Percentiles rank a stretch among this genome's conserved stretches.
phyloP scores from a whole-genome alignment of 1,140 invertebrate species.

The Ceratosolen solmsi region DNA sequence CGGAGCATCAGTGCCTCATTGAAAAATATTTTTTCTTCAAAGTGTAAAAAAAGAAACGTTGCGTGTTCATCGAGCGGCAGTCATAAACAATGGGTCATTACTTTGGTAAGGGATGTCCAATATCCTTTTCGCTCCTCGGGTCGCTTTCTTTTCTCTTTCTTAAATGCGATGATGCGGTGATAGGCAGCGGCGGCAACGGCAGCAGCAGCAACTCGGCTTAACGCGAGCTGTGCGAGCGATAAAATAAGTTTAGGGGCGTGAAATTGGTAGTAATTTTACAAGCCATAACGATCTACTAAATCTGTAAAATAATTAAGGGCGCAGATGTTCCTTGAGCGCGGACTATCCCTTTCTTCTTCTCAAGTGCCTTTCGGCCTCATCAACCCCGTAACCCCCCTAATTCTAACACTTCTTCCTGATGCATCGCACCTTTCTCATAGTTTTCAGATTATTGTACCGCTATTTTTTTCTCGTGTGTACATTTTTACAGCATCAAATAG shows the following conservation, averaged over 20 bases:
- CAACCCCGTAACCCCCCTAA: background rate
- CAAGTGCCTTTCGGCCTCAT: conserved; percentile 28
- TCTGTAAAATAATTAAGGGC: conserved; percentile 75
- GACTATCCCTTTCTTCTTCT: conserved; percentile 25
- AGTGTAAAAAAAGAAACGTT: conserved; percentile 26
- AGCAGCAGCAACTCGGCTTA: conserved; percentile 51
- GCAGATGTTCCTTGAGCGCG: conserved; percentile 67
- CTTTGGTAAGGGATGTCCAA: conserved; percentile 67
- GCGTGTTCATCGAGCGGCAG: conserved; percentile 65
- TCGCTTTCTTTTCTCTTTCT: conserved; percentile 38
- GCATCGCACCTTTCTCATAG: background rate
- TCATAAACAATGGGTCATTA: conserved; percentile 72
- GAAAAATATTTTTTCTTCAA: conserved; percentile 42
- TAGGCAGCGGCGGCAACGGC: conserved; percentile 58
- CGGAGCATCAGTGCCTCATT: conserved; percentile 31
- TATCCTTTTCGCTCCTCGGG: conserved; percentile 61
- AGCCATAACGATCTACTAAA: conserved; percentile 75
- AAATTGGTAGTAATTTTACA: conserved; percentile 75
- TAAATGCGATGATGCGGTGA: conserved; percentile 58
- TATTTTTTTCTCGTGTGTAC: background rate
- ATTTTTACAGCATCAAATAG: too few relatives aligned
- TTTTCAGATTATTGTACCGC: background rate
- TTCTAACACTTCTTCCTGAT: background rate
- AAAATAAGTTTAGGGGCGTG: conserved; percentile 73
- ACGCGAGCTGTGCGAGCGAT: conserved; percentile 56